phyloP scores from a whole-genome alignment of 2,797 vertebrate species.

The Cuniculus paca region DNA sequence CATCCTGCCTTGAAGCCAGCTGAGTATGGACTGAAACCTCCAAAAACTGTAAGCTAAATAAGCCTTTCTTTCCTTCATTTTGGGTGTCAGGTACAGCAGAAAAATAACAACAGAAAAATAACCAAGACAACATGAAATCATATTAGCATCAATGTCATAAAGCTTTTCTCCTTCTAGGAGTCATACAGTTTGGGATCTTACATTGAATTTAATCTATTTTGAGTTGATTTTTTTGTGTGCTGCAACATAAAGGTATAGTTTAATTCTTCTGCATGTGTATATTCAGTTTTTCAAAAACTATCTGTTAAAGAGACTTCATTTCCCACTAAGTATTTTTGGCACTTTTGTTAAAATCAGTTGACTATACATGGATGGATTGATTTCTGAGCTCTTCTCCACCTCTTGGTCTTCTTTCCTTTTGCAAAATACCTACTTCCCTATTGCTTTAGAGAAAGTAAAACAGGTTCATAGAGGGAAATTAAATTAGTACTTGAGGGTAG shows the following conservation, averaged over 20 bases:
- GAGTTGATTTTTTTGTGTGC: neutral
- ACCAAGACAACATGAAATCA: neutral
- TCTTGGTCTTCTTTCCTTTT: neutral
- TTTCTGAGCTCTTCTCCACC: neutral
- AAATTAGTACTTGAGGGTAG: neutral
- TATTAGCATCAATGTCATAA: neutral
- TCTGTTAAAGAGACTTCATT: neutral
- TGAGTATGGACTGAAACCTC: no score
- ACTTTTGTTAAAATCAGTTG: neutral
- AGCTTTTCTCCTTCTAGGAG: neutral
- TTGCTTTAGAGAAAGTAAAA: neutral
- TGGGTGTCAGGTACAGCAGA: no score
- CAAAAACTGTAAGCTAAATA: no score
- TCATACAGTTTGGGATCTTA: neutral
- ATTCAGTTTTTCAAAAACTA: neutral
- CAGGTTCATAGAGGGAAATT: neutral
- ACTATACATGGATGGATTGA: neutral
- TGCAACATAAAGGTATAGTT: neutral
- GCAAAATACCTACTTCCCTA: neutral
- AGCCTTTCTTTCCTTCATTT: no score
- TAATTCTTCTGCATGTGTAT: neutral
- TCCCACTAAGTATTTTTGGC: neutral
- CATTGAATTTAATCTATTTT: neutral
- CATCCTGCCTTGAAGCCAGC: no score
- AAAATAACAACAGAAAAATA: no score